Evolutionary conservation across 30 jellyfish, hydroid and myxozoan genomes (phyloP).

Genomic region (Pseudorhiza aurosa): DNA sequence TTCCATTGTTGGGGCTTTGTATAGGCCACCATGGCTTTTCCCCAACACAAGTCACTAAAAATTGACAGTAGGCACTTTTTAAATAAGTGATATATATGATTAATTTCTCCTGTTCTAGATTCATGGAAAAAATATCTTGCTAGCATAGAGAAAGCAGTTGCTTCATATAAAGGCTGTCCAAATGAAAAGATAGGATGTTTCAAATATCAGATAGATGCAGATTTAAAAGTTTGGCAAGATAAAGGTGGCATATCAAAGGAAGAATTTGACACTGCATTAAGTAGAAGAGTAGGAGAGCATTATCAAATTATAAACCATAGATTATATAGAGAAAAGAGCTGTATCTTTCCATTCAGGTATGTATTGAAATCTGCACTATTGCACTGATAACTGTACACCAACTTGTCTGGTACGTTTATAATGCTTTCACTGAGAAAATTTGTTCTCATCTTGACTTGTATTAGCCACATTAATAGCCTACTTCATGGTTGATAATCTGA

Average conservation of each 20-base stretch:
- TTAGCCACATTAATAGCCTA: too few relatives aligned
- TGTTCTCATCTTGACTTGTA: too few relatives aligned
- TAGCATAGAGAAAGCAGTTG: slow-evolving; percentile 58
- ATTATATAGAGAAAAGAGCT: slow-evolving; percentile 73
- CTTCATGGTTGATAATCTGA: too few relatives aligned
- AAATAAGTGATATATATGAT: neutral
- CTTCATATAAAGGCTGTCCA: slow-evolving; percentile 58
- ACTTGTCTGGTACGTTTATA: too few relatives aligned
- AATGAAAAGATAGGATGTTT: slow-evolving; percentile 68
- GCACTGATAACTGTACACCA: too few relatives aligned
- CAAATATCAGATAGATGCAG: slow-evolving; percentile 68
- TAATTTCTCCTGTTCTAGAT: slow-evolving; percentile 23
- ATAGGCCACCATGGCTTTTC: too few relatives aligned
- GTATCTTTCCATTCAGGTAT: slow-evolving; percentile 84
- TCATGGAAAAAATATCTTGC: slow-evolving; percentile 68
- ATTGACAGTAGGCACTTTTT: too few relatives aligned
- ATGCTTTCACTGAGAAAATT: too few relatives aligned
- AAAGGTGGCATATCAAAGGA: slow-evolving; percentile 75
- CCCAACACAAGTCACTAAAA: too few relatives aligned
- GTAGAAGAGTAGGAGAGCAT: slow-evolving; percentile 73
- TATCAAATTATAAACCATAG: slow-evolving; percentile 82
- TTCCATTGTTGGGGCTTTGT: too few relatives aligned
- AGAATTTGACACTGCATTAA: slow-evolving; percentile 63
- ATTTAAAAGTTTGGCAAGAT: slow-evolving; percentile 75
- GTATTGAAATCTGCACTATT: too few relatives aligned